phyloP scores from a whole-genome alignment of 2,113 vertebrate genomes.

The Zapornia atra region DNA sequence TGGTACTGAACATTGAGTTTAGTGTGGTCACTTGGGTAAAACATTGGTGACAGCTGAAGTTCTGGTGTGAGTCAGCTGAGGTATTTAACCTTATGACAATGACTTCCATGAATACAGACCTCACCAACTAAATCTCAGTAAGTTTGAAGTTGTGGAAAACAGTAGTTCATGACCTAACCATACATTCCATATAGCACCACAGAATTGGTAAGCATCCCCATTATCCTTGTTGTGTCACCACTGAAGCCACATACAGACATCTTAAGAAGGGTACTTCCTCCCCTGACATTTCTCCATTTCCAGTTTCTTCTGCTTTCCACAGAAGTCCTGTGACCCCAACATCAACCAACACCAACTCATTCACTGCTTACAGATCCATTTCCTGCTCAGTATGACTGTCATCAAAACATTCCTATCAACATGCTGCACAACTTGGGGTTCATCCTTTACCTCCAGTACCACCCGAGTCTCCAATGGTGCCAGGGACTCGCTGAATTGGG shows the following conservation, averaged over 20 bases:
- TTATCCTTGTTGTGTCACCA: neutral
- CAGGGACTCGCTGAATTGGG: neutral
- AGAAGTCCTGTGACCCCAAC: neutral
- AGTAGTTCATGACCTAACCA: neutral
- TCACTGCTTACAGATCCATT: neutral
- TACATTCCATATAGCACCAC: constrained; percentile 2
- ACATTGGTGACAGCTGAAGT: neutral
- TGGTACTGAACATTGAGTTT: neutral
- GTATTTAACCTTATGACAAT: neutral
- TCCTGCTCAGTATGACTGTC: neutral
- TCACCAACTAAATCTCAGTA: neutral
- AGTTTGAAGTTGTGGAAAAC: neutral
- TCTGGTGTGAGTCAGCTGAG: neutral
- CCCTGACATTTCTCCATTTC: neutral
- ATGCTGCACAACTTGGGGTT: neutral
- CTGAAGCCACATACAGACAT: neutral
- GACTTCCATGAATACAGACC: neutral
- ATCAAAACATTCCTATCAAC: neutral
- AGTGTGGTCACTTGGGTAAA: neutral
- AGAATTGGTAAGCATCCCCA: neutral
- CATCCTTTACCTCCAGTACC: neutral
- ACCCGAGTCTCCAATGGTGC: neutral
- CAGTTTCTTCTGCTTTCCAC: neutral
- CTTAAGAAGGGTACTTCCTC: neutral
- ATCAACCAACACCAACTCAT: neutral